Conservation (phyloP, 2,888 invertebrate genomes). For the Smittia sp. region DNA sequence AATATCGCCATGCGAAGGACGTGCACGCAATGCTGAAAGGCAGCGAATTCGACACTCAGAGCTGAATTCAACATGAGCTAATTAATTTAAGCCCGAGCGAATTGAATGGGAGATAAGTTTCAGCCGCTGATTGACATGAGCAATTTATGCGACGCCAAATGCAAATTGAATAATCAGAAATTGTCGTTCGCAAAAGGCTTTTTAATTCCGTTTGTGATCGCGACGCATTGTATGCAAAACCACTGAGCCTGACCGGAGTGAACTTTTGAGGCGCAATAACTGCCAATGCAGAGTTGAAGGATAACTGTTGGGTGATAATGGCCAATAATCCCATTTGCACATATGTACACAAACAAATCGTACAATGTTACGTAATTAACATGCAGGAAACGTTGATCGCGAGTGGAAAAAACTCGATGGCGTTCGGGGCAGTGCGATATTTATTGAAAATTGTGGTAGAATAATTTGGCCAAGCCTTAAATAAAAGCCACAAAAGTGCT, state of each 20-base stretch:
- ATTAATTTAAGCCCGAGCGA: neutral
- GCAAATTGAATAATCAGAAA: slow-evolving; percentile 12
- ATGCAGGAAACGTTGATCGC: slow-evolving; percentile 18
- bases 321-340: neutral
- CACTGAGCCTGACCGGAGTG: neutral
- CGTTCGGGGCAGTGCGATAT: neutral
- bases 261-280: neutral
- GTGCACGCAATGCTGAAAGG: slow-evolving; percentile 1
- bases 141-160: slow-evolving; percentile 20
- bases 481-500: neutral
- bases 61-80: neutral
- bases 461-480: slow-evolving; percentile 20
- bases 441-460: slow-evolving; percentile 6
- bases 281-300: slow-evolving; percentile 3
- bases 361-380: slow-evolving; percentile 17
- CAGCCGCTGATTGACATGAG: neutral
- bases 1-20: slow-evolving; percentile 17
- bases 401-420: neutral
- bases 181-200: slow-evolving; percentile 1
- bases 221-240: slow-evolving; percentile 22
- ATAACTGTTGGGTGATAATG: neutral
- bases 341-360: neutral
- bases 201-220: slow-evolving; percentile 3
- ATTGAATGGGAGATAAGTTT: neutral
- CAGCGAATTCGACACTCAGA: neutral